Conservation (phyloP, 2,797 vertebrate species). For the Cossypha polioptera region DNA sequence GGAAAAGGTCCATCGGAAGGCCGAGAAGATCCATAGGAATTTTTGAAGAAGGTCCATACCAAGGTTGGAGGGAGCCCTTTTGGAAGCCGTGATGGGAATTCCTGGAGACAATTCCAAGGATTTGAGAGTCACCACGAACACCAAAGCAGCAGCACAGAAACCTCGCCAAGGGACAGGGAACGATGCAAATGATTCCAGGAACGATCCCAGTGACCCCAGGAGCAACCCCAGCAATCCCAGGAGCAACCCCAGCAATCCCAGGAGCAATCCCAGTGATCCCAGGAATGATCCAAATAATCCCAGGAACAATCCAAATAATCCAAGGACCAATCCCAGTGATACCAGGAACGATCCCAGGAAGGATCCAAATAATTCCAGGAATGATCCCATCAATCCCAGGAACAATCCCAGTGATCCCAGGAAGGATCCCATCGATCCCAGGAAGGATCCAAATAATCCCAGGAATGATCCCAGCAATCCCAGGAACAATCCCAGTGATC, state of each 20-base stretch:
- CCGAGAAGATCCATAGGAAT: no score
- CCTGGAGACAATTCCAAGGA: not conserved
- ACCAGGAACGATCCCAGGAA: no score
- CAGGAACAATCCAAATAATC: fast-evolving
- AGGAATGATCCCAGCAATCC: fast-evolving
- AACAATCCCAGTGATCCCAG: not conserved
- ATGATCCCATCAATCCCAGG: fast-evolving
- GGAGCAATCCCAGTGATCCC: not conserved
- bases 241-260: fast-evolving
- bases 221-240: not conserved
- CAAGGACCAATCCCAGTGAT: fast-evolving
- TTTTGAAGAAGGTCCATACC: no score
- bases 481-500: fast-evolving
- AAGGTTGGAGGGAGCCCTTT: not conserved
- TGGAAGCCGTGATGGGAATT: fast-evolving
- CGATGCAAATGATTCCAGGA: fast-evolving
- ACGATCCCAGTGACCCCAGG: fast-evolving
- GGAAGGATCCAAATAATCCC: not conserved
- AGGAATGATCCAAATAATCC: no score
- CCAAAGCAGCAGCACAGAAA: fast-evolving
- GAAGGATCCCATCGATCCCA: fast-evolving
- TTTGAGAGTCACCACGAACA: fast-evolving
- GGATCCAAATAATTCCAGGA: not conserved
- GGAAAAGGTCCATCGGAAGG: no score
- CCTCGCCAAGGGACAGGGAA: not conserved